These are phyloP conservation scores for Eutolmus rufibarbis DNA, from an alignment of 2,888 invertebrate genomes.

Conservation along the genomic window DNA sequence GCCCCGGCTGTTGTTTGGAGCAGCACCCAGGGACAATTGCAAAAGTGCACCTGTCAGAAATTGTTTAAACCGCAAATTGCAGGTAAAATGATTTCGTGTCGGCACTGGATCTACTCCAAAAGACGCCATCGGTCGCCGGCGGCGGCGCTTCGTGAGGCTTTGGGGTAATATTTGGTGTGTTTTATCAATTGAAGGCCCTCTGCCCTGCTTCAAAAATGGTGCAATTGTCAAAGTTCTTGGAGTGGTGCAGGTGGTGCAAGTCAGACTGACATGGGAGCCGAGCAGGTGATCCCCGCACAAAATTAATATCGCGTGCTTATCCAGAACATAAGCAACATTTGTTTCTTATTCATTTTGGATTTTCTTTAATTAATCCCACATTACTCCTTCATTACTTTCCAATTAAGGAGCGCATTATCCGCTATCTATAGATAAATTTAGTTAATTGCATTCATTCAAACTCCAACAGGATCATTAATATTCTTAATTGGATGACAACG, in stretches of 20 bases:
- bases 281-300: slow-evolving; percentile 4
- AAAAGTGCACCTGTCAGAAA: slow-evolving; percentile 41
- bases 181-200: slow-evolving; percentile 1
- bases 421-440: neutral
- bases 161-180: neutral
- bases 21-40: slow-evolving; percentile 15
- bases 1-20: neutral
- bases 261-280: slow-evolving; percentile 35
- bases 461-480: neutral
- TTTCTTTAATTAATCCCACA: neutral
- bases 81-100: slow-evolving; percentile 32
- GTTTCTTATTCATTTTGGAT: neutral
- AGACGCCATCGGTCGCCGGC: neutral
- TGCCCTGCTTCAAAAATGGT: neutral
- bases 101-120: neutral
- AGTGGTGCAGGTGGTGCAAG: slow-evolving; percentile 9
- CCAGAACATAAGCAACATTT: neutral
- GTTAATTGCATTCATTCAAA: neutral
- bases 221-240: slow-evolving; percentile 20
- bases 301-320: slow-evolving; percentile 33
- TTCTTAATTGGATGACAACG: neutral
- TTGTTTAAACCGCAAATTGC: slow-evolving; percentile 40
- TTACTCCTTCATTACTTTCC: neutral
- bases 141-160: neutral
- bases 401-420: neutral